A percentile compares a stretch with the other conserved stretches of the same genome.
Conservation (phyloP, 2,113 vertebrate species). For the Choloepus hoffmanni region DNA sequence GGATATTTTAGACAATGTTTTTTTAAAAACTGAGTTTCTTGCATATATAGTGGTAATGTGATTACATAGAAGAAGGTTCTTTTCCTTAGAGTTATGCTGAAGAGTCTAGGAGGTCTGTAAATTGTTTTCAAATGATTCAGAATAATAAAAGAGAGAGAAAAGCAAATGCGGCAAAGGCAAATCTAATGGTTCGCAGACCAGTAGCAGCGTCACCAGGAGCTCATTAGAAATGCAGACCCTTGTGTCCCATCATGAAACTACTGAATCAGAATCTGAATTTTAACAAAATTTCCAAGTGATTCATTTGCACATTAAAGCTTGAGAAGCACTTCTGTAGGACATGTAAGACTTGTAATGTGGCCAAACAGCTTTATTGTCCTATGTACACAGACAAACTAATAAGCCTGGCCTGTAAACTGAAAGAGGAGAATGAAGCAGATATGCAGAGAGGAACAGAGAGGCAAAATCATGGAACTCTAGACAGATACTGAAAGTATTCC, state of each 20-base stretch:
- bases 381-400: not conserved
- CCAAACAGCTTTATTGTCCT: not conserved
- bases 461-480: not conserved
- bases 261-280: not conserved
- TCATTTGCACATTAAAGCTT: not conserved
- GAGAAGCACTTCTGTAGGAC: not conserved
- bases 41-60: not conserved
- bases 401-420: not conserved
- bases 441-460: not conserved
- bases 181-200: not conserved
- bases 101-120: not conserved
- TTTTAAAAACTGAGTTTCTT: not conserved
- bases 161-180: not conserved
- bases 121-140: slow-evolving; percentile 26
- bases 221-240: not conserved
- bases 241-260: not conserved
- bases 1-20: slow-evolving; percentile 44
- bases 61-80: not conserved
- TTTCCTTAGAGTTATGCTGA: slow-evolving; percentile 38
- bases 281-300: slow-evolving; percentile 31
- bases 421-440: slow-evolving; percentile 48
- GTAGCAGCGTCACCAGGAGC: not conserved
- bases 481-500: not conserved
- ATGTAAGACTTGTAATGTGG: not conserved
- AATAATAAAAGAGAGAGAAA: not conserved